Conservation (phyloP, 2,888 invertebrate species). For the Subacronicta megacephala region DNA sequence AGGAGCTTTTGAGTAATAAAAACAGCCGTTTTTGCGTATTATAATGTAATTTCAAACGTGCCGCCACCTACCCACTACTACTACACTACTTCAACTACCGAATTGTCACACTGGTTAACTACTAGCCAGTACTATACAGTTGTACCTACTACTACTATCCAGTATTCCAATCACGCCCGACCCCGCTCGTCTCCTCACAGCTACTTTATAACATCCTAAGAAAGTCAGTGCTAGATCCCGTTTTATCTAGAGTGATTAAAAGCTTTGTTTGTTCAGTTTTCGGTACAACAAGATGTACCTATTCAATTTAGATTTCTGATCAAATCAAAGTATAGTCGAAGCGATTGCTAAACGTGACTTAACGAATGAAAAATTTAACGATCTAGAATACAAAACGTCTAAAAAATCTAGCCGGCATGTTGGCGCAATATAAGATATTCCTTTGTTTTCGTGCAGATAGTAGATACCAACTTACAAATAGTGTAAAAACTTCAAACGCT, state of each 20-base stretch:
- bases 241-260: slow-evolving; percentile 44
- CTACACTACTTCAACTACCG: slow-evolving; percentile 21
- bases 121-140: too few relatives aligned
- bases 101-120: slow-evolving; percentile 36
- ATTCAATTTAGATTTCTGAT: not conserved
- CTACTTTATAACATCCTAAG: slow-evolving; percentile 47
- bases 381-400: slow-evolving; percentile 13
- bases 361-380: slow-evolving; percentile 9
- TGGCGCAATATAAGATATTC: slow-evolving; percentile 13
- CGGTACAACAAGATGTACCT: not conserved
- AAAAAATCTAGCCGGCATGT: slow-evolving; percentile 5
- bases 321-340: not conserved
- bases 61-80: too few relatives aligned
- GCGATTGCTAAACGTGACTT: slow-evolving; percentile 18
- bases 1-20: too few relatives aligned
- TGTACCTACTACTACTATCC: too few relatives aligned
- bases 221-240: slow-evolving; percentile 58
- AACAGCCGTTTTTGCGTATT: too few relatives aligned
- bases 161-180: slow-evolving; percentile 60
- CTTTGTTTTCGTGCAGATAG: slow-evolving; percentile 17
- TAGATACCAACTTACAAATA: too few relatives aligned
- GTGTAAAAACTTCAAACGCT: too few relatives aligned
- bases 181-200: slow-evolving; percentile 50
- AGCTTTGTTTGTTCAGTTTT: slow-evolving; percentile 13
- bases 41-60: too few relatives aligned